These are phyloP conservation scores for Tyto alba DNA, from an alignment of 2,113 vertebrate species.

Conservation along the genomic window DNA sequence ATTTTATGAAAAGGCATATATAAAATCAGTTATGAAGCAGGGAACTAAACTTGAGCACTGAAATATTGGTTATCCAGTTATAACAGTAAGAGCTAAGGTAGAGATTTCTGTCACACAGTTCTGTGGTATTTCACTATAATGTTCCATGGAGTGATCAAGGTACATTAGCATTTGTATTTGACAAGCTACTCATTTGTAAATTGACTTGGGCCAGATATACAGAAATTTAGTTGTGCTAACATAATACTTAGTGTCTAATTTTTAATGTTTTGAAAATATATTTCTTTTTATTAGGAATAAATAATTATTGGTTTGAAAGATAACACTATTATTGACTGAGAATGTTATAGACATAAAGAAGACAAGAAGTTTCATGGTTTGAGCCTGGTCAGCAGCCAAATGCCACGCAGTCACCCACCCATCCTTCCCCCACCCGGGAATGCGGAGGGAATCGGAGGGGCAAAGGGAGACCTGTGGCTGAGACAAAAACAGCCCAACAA, in stretches of 20 bases:
- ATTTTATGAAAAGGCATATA: background rate
- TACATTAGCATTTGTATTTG: background rate
- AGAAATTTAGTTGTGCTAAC: background rate
- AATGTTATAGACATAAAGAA: background rate
- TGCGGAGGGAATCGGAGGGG: too few species aligned
- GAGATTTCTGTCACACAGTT: background rate
- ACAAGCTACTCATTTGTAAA: background rate
- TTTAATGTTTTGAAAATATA: background rate
- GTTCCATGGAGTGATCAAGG: background rate
- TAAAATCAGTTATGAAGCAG: background rate
- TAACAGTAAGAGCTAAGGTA: background rate
- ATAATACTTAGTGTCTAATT: background rate
- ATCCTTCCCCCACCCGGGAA: too few species aligned
- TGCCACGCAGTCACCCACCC: too few species aligned
- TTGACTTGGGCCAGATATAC: background rate
- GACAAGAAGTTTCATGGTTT: too few species aligned
- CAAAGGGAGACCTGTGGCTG: too few species aligned
- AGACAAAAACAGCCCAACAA: too few species aligned
- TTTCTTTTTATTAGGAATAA: background rate
- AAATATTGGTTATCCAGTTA: background rate
- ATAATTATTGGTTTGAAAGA: background rate
- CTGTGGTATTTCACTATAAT: background rate
- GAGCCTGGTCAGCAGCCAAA: too few species aligned
- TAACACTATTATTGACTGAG: background rate
- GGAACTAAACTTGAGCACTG: background rate